phyloP scores from a whole-genome alignment of 2,888 invertebrate species.

The Junonia oenone region DNA sequence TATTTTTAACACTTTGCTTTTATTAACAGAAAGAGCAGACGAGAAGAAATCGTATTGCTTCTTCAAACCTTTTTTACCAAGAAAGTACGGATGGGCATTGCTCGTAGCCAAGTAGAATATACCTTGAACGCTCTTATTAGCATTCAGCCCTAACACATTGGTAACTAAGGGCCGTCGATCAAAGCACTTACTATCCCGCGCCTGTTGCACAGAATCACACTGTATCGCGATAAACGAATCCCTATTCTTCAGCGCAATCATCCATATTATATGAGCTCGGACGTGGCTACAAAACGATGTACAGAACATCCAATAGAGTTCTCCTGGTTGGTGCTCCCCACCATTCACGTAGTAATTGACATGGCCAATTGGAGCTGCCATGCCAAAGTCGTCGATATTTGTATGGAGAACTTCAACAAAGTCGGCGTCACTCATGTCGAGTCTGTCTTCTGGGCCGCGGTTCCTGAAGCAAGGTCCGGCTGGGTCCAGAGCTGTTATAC shows the following conservation, averaged over 20 bases:
- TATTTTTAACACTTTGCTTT: slow-evolving; percentile 29
- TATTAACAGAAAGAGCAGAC: slow-evolving; percentile 21
- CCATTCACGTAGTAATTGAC: slow-evolving; percentile 62
- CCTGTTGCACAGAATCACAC: slow-evolving; percentile 42
- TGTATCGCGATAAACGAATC: slow-evolving; percentile 37
- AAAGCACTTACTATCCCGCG: slow-evolving; percentile 37
- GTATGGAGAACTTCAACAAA: slow-evolving; percentile 54
- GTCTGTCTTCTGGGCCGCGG: slow-evolving; percentile 45
- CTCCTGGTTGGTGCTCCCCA: slow-evolving; percentile 48
- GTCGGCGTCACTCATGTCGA: slow-evolving; percentile 56
- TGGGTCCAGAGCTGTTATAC: slow-evolving; percentile 53
- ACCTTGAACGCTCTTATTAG: slow-evolving; percentile 36
- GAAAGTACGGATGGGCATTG: slow-evolving; percentile 48
- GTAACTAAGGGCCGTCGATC: slow-evolving; percentile 35
- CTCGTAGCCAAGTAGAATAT: slow-evolving; percentile 40
- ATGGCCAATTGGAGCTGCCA: slow-evolving; percentile 58
- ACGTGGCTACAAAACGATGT: slow-evolving; percentile 37
- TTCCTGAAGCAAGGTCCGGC: slow-evolving; percentile 61
- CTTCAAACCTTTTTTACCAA: slow-evolving; percentile 52
- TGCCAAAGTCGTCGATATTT: slow-evolving; percentile 57
- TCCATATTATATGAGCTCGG: slow-evolving; percentile 35
- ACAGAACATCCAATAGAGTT: slow-evolving; percentile 35
- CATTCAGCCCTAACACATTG: slow-evolving; percentile 35
- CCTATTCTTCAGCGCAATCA: slow-evolving; percentile 34
- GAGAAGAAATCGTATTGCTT: slow-evolving; percentile 42